Conservation (phyloP, 2,113 vertebrate genomes). For the Tretioscincus oriximinensis region DNA sequence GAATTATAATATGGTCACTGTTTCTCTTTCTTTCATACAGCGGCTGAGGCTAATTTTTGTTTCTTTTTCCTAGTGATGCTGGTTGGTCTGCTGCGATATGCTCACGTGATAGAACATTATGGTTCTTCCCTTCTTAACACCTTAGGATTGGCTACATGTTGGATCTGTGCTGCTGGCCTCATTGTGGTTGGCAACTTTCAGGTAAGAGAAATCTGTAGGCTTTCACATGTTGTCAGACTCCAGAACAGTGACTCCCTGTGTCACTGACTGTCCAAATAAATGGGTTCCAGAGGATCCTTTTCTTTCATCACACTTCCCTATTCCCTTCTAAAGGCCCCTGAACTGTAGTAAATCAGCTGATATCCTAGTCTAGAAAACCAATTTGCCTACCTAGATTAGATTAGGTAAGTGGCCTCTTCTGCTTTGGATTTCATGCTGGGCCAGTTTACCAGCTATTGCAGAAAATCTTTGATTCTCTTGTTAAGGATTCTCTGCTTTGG, state of each 20-base stretch:
- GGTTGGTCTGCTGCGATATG: slow-evolving; percentile 81
- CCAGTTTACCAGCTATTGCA: too few relatives aligned
- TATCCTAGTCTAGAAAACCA: too few relatives aligned
- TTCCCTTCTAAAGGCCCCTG: too few relatives aligned
- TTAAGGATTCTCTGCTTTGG: background rate
- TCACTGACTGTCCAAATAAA: too few relatives aligned
- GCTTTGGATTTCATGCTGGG: too few relatives aligned
- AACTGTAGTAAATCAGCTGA: too few relatives aligned
- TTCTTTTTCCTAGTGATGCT: slow-evolving; percentile 74
- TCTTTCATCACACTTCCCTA: too few relatives aligned
- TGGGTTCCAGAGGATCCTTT: too few relatives aligned
- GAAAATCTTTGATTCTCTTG: too few relatives aligned
- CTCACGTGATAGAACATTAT: slow-evolving; percentile 80
- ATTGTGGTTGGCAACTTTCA: slow-evolving; percentile 88
- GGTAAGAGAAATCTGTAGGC: slow-evolving; percentile 60
- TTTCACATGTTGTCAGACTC: background rate
- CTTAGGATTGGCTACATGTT: slow-evolving; percentile 75
- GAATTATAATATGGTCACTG: background rate
- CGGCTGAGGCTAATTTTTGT: accelerated
- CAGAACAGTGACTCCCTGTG: too few relatives aligned
- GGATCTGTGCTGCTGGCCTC: slow-evolving; percentile 84
- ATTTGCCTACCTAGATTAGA: too few relatives aligned
- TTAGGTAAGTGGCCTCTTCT: too few relatives aligned
- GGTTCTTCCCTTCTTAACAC: slow-evolving; percentile 82
- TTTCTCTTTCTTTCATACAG: accelerated